Evolutionary conservation across 2,888 invertebrate genomes (phyloP).

Genomic region (Dexiosoma caninum): DNA sequence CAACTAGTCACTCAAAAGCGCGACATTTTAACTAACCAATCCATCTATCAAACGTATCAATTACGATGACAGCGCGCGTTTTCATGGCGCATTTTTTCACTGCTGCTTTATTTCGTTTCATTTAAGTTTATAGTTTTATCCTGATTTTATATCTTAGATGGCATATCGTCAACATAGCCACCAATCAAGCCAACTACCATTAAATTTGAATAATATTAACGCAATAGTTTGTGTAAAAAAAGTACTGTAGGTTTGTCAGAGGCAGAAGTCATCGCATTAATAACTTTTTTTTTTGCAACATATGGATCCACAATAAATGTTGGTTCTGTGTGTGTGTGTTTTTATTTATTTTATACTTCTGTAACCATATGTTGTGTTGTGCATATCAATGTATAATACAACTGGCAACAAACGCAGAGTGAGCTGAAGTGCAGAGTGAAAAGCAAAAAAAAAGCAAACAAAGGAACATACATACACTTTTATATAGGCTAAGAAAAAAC

Average conservation of each 20-base stretch:
- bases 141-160: slow-evolving; percentile 60
- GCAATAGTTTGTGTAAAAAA: slow-evolving; percentile 20
- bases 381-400: slow-evolving; percentile 58
- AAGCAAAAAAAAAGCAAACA: background rate
- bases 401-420: slow-evolving; percentile 52
- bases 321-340: background rate
- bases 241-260: background rate
- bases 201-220: slow-evolving; percentile 64
- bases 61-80: slow-evolving; percentile 72
- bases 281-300: slow-evolving; percentile 4
- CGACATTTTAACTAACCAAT: slow-evolving; percentile 67
- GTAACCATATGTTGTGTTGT: slow-evolving; percentile 44
- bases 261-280: slow-evolving; percentile 22
- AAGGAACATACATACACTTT: background rate
- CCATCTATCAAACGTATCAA: slow-evolving; percentile 76
- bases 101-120: slow-evolving; percentile 47
- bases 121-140: slow-evolving; percentile 51
- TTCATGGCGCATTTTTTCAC: slow-evolving; percentile 26
- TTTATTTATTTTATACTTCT: background rate
- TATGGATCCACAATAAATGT: slow-evolving; percentile 34
- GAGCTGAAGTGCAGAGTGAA: slow-evolving; percentile 16
- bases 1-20: slow-evolving; percentile 60
- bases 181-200: slow-evolving; percentile 64
- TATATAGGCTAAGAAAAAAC: slow-evolving; percentile 24
- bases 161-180: slow-evolving; percentile 59